Evolutionary conservation across 2,113 vertebrate genomes (phyloP).

Genomic region (Plestiodon gilberti): DNA sequence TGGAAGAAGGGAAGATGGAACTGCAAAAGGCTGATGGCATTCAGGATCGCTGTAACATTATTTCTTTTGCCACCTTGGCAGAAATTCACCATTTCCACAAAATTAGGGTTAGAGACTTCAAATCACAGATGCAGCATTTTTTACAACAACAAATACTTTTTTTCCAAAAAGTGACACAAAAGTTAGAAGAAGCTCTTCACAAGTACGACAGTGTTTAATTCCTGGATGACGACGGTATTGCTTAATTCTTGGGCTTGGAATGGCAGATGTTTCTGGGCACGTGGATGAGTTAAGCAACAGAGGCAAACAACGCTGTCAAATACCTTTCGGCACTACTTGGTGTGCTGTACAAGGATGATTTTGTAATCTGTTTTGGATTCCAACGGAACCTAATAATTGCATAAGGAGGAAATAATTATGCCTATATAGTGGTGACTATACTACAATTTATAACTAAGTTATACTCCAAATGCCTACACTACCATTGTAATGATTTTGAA

Average conservation of each 20-base stretch:
- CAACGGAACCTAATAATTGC: conserved; percentile 56
- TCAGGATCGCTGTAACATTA: conserved; percentile 96
- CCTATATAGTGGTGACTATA: conserved; percentile 79
- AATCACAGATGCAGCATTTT: conserved; percentile 96
- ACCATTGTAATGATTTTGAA: conserved; percentile 81
- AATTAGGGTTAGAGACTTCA: conserved; percentile 95
- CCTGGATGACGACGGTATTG: conserved; percentile 79
- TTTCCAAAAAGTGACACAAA: conserved; percentile 95
- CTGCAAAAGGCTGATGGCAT: conserved; percentile 90
- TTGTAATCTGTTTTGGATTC: conserved; percentile 65
- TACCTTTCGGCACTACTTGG: conserved; percentile 67
- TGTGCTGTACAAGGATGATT: conserved; percentile 69
- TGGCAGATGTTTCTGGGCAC: conserved; percentile 38
- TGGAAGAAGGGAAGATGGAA: conserved; percentile 98
- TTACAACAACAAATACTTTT: conserved; percentile 95
- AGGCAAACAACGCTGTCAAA: conserved; percentile 59
- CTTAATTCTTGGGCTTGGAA: conserved; percentile 74
- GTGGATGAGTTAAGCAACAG: conserved; percentile 13
- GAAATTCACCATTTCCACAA: conserved; percentile 99
- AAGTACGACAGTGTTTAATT: conserved; percentile 91
- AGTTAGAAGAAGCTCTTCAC: conserved; percentile 93
- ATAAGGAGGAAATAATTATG: conserved; percentile 75
- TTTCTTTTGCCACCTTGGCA: conserved; percentile 95
- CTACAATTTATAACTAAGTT: conserved; percentile 82
- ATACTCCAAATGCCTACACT: conserved; percentile 83